Conservation (phyloP, 2,888 invertebrate genomes). For the Balanococcus diminutus region DNA sequence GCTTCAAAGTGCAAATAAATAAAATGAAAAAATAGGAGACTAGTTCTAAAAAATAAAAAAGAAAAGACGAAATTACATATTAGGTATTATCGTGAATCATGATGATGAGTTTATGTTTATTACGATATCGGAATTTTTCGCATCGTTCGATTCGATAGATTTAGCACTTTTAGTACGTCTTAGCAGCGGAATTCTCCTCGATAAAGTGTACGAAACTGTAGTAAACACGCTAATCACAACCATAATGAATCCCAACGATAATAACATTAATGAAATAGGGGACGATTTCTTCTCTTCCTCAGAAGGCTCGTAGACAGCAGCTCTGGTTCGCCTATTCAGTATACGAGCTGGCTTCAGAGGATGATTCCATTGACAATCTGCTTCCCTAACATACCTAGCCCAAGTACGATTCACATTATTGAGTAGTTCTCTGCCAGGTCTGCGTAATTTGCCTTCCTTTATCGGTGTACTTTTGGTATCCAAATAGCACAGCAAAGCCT, state of each 20-base stretch:
- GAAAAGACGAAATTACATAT: conserved; percentile 16
- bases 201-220: background rate
- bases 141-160: background rate
- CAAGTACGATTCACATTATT: conserved; percentile 69
- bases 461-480: conserved; percentile 64
- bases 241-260: conserved; percentile 25
- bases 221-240: conserved; percentile 32
- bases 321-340: conserved; percentile 45
- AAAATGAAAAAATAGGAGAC: conserved; percentile 41
- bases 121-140: background rate
- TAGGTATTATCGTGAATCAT: background rate
- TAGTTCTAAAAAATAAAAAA: conserved; percentile 36
- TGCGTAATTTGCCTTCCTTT: conserved; percentile 63
- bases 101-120: conserved; percentile 30
- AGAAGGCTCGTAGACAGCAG: background rate
- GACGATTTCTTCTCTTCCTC: background rate
- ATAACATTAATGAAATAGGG: background rate
- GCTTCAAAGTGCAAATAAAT: conserved; percentile 40
- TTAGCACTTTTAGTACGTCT: background rate
- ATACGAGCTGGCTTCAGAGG: conserved; percentile 56
- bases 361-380: conserved; percentile 57
- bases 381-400: conserved; percentile 68
- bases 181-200: background rate
- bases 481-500: conserved; percentile 70
- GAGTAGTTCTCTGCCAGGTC: conserved; percentile 67